Conservation (phyloP, 2,888 invertebrate species). For the Idaea straminata region DNA sequence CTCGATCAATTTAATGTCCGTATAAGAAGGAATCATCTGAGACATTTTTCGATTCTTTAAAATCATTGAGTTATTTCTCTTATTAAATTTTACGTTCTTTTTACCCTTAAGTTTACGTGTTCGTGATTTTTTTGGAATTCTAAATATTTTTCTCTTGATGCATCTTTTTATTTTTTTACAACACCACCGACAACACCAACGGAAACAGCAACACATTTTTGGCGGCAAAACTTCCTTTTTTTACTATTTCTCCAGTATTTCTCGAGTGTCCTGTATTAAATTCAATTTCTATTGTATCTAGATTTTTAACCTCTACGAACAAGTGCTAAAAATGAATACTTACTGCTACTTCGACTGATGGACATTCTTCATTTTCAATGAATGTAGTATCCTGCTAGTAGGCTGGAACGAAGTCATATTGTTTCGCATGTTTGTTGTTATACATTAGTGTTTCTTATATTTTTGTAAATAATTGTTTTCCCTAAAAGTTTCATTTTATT, state of each 20-base stretch:
- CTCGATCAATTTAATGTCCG: slow-evolving; percentile 36
- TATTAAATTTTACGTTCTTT: slow-evolving; percentile 31
- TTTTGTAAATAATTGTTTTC: neutral
- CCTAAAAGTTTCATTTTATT: neutral
- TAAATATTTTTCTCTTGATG: slow-evolving; percentile 37
- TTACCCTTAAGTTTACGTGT: slow-evolving; percentile 31
- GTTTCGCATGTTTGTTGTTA: neutral
- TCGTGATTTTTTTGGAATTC: slow-evolving; percentile 30
- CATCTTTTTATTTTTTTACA: slow-evolving; percentile 34
- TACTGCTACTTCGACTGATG: slow-evolving; percentile 30
- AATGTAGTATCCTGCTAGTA: neutral
- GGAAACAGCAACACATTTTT: slow-evolving; percentile 19
- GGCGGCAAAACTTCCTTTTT: slow-evolving; percentile 24
- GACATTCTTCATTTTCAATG: slow-evolving; percentile 23
- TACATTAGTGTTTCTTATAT: neutral
- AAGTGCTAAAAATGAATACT: slow-evolving; percentile 18
- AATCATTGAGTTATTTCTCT: slow-evolving; percentile 22
- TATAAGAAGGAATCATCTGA: slow-evolving; percentile 28
- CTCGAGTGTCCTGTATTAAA: slow-evolving; percentile 28
- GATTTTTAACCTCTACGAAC: neutral
- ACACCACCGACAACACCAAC: slow-evolving; percentile 32
- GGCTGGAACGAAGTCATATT: neutral
- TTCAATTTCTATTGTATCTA: slow-evolving; percentile 19
- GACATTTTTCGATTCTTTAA: slow-evolving; percentile 31
- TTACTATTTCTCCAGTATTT: slow-evolving; percentile 15